Evolutionary conservation across 2,888 invertebrate genomes (phyloP).

Genomic region (Lacanobia wlatinum): DNA sequence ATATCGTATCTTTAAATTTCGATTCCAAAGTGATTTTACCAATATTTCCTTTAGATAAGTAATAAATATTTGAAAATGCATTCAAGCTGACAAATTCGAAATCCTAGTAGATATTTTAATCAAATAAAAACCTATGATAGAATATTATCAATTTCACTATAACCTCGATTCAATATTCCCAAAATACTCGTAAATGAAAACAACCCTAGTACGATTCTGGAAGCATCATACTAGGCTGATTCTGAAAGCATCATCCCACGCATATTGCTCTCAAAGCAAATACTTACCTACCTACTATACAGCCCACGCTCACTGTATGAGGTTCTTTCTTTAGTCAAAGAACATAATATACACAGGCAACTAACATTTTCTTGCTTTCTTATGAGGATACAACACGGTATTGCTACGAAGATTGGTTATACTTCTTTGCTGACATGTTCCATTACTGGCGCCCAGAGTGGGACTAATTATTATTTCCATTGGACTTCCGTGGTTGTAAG

Average conservation of each 20-base stretch:
- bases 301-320: background rate
- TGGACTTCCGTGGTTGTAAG: background rate
- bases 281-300: background rate
- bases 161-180: background rate
- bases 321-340: background rate
- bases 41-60: too few species aligned
- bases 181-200: background rate
- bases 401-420: slow-evolving; percentile 8
- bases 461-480: slow-evolving; percentile 38
- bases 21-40: too few species aligned
- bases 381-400: slow-evolving; percentile 15
- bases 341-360: background rate
- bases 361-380: background rate
- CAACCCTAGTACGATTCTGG: background rate
- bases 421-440: background rate
- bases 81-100: background rate
- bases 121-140: too few species aligned
- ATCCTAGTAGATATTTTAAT: background rate
- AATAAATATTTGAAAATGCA: too few species aligned
- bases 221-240: too few species aligned
- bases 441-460: slow-evolving; percentile 51
- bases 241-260: slow-evolving; percentile 19
- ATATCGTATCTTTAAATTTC: too few species aligned
- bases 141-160: background rate
- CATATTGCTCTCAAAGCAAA: slow-evolving; percentile 18